Evolutionary conservation across 1,140 invertebrate species (phyloP).

Genomic region (Zaprionus ornatus): DNA sequence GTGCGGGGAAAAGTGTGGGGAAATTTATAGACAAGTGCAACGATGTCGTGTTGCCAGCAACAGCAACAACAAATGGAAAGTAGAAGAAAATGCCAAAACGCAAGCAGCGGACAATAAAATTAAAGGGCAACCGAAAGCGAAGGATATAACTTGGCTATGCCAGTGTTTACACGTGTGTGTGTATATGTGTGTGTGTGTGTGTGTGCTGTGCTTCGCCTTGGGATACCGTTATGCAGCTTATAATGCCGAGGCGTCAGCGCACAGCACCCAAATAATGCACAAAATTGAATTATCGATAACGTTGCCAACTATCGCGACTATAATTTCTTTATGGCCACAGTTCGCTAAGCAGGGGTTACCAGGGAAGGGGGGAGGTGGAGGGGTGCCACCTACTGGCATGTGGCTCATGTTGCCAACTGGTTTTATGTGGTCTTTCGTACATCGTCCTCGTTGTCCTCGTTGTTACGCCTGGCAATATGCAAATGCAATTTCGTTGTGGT

Average conservation of each 20-base stretch:
- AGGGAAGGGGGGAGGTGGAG: neutral
- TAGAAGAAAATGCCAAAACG: slow-evolving; percentile 39
- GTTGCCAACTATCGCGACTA: slow-evolving; percentile 66
- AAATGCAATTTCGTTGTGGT: slow-evolving; percentile 68
- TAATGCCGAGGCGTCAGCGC: slow-evolving; percentile 69
- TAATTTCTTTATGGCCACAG: slow-evolving; percentile 80
- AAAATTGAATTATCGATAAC: slow-evolving; percentile 80
- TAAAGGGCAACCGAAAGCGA: slow-evolving; percentile 59
- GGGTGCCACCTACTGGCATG: slow-evolving; percentile 23
- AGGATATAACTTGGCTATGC: slow-evolving; percentile 50
- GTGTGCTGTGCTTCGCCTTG: slow-evolving; percentile 42
- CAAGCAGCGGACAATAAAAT: slow-evolving; percentile 75
- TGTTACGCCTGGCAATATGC: slow-evolving; percentile 64
- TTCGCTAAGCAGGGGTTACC: slow-evolving; percentile 9
- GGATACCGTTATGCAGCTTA: slow-evolving; percentile 77
- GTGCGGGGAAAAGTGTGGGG: slow-evolving; percentile 32
- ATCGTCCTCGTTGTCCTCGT: slow-evolving; percentile 23
- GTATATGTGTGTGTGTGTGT: slow-evolving; percentile 21
- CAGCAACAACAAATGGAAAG: slow-evolving; percentile 18
- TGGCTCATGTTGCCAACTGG: slow-evolving; percentile 27
- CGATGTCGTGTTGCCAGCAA: slow-evolving; percentile 41
- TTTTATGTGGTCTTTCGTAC: neutral
- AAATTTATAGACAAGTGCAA: slow-evolving; percentile 71
- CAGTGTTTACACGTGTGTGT: slow-evolving; percentile 14
- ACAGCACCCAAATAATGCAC: slow-evolving; percentile 78